Conservation (phyloP, 1,140 invertebrate genomes). For the Pteromalus puparum region DNA sequence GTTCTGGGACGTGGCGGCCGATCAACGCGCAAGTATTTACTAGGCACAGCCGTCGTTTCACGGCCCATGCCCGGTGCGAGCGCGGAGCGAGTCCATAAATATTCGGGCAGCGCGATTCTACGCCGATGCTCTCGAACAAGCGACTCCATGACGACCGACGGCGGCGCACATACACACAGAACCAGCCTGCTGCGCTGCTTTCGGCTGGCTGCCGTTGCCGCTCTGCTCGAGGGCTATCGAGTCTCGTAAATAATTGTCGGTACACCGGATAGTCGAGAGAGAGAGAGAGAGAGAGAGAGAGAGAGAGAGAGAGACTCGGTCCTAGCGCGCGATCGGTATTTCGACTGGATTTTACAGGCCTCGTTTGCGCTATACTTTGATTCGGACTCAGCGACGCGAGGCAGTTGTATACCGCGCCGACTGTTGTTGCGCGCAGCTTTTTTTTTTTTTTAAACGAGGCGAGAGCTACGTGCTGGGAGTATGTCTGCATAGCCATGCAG, state of each 20-base stretch:
- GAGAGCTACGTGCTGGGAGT: neutral
- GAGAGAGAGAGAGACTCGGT: neutral
- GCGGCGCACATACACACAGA: constrained; percentile 26
- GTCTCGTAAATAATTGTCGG: constrained; percentile 54
- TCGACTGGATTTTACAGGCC: constrained; percentile 23
- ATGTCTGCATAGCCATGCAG: neutral
- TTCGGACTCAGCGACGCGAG: neutral
- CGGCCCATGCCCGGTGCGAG: constrained; percentile 35
- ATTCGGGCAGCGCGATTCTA: constrained; percentile 24
- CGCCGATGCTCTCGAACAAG: neutral
- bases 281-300: constrained; percentile 14
- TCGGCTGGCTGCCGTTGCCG: too few relatives aligned
- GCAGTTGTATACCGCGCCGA: neutral
- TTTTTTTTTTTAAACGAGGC: constrained; percentile 10
- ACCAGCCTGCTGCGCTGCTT: too few relatives aligned
- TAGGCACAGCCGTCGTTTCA: constrained; percentile 37
- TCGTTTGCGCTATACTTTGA: constrained; percentile 44
- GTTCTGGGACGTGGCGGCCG: neutral
- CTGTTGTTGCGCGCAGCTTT: neutral
- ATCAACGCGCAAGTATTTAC: constrained; percentile 51
- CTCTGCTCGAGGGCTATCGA: constrained; percentile 22
- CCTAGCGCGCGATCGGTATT: neutral
- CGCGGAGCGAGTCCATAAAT: constrained; percentile 50
- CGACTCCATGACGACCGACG: constrained; percentile 14
- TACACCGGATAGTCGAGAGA: constrained; percentile 32